Percentiles rank a stretch among this genome's conserved stretches.
Evolutionary conservation across 2,113 vertebrate species (phyloP).

Genomic region (Eira barbara): DNA sequence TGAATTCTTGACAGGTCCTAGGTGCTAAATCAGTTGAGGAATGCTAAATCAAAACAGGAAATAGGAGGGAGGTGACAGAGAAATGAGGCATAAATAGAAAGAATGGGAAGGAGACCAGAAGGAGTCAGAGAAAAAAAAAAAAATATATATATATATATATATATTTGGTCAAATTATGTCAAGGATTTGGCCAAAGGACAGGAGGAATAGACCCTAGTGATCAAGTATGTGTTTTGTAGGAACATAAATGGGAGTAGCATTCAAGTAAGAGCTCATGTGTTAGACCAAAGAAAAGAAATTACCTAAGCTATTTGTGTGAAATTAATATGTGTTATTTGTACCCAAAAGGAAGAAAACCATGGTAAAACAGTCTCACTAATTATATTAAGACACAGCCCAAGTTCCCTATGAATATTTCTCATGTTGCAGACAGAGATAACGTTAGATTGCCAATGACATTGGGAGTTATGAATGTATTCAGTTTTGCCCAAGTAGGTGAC

Average conservation of each 20-base stretch:
- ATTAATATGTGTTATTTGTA: not conserved
- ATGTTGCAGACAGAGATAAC: not conserved
- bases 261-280: not conserved
- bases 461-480: not conserved
- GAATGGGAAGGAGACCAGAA: not conserved
- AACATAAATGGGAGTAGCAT: not conserved
- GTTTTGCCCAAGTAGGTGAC: not conserved
- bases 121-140: not conserved
- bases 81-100: not conserved
- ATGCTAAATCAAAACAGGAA: not conserved
- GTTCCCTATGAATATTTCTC: not conserved
- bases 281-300: not conserved
- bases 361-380: not conserved
- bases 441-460: not conserved
- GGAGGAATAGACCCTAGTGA: not conserved
- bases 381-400: not conserved
- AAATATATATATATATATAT: too few species aligned
- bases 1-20: not conserved
- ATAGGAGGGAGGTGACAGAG: not conserved
- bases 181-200: conserved; percentile 2
- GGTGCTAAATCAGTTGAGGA: not conserved
- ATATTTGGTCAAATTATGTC: not conserved
- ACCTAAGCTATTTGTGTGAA: not conserved
- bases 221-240: not conserved
- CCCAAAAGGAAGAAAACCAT: not conserved